phyloP scores from a whole-genome alignment of 2,797 vertebrate genomes.

The Leptodactylus fallax region DNA sequence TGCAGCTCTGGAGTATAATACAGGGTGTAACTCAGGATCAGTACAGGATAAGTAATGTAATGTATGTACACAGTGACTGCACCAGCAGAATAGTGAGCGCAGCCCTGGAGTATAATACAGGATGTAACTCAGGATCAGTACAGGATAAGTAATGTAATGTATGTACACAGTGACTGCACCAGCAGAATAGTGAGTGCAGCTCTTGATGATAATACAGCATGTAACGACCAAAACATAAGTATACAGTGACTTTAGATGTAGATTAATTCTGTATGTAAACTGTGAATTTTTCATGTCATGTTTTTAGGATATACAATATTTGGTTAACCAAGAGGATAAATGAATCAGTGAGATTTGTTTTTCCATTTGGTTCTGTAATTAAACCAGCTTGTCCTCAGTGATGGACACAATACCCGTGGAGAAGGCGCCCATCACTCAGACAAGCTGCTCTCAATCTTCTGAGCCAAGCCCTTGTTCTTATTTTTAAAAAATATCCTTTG shows the following conservation, averaged over 20 bases:
- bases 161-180: neutral
- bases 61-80: too few relatives aligned
- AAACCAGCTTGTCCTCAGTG: slow-evolving; percentile 6
- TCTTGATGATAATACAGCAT: neutral
- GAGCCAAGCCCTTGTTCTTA: neutral
- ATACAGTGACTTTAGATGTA: neutral
- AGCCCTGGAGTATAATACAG: too few relatives aligned
- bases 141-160: neutral
- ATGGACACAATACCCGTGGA: slow-evolving; percentile 1
- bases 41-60: too few relatives aligned
- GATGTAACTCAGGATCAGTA: neutral
- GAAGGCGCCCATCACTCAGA: neutral
- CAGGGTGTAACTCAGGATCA: too few relatives aligned
- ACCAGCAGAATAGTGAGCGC: too few relatives aligned
- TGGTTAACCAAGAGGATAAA: neutral
- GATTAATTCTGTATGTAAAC: neutral
- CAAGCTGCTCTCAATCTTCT: neutral
- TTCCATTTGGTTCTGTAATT: neutral
- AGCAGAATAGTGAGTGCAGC: neutral
- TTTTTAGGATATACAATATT: neutral
- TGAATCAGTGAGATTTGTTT: neutral
- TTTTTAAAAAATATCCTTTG: slow-evolving; percentile 3
- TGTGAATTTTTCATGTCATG: neutral
- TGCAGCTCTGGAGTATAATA: too few relatives aligned
- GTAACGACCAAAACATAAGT: too few relatives aligned